Conservation (phyloP, 2,797 vertebrate species). For the Vespertilio murinus region DNA sequence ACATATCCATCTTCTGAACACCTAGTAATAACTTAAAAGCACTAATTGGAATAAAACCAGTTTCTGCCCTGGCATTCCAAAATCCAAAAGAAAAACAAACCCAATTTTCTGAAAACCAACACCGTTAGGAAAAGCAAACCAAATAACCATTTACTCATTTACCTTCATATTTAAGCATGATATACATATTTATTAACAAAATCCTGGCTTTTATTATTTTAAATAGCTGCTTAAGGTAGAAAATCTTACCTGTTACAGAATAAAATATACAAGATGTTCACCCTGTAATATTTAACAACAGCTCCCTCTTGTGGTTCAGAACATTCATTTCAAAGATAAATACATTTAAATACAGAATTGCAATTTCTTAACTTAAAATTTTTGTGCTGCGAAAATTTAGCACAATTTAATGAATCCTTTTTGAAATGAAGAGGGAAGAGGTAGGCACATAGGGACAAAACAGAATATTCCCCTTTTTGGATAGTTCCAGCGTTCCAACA, state of each 20-base stretch:
- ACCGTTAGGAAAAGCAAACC: slow-evolving; percentile 11
- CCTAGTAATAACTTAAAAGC: slow-evolving; percentile 2
- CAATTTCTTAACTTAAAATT: background rate
- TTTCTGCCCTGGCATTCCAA: slow-evolving; percentile 22
- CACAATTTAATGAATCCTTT: slow-evolving; percentile 9
- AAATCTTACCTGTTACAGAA: background rate
- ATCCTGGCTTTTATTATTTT: slow-evolving; percentile 31
- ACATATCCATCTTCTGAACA: background rate
- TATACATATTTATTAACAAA: slow-evolving; percentile 9
- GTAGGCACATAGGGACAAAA: background rate
- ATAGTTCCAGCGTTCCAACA: background rate
- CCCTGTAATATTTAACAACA: slow-evolving; percentile 50
- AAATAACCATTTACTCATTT: background rate
- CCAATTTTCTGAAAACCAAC: background rate
- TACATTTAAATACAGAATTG: background rate
- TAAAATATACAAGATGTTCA: background rate
- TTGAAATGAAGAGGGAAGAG: background rate
- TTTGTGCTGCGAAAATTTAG: background rate
- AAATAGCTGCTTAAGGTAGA: slow-evolving; percentile 10
- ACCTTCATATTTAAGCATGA: background rate
- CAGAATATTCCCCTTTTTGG: background rate
- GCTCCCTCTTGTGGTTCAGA: slow-evolving; percentile 82
- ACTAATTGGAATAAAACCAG: background rate
- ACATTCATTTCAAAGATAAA: slow-evolving; percentile 33
- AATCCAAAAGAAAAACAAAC: slow-evolving; percentile 12